Conservation (phyloP, 2,113 vertebrate species). For the Macrotis lagotis region DNA sequence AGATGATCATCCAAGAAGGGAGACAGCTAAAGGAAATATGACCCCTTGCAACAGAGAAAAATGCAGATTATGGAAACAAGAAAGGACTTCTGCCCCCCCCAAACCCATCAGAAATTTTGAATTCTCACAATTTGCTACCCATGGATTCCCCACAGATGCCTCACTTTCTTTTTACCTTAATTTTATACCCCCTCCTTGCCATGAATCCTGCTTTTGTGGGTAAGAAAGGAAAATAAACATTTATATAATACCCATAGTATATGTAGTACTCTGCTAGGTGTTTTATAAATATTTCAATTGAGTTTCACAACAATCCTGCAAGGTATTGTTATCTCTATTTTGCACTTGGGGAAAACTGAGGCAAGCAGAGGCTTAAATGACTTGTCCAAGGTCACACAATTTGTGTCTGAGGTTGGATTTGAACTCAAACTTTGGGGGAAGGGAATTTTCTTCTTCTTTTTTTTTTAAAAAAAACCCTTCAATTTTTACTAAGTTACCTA, state of each 20-base stretch:
- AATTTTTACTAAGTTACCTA: background rate
- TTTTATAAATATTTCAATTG: background rate
- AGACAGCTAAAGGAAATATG: background rate
- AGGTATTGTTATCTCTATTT: background rate
- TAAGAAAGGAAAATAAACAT: background rate
- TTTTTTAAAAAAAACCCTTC: background rate
- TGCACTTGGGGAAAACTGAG: background rate
- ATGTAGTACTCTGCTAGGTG: background rate
- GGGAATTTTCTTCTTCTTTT: background rate
- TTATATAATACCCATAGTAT: background rate
- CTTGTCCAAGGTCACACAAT: background rate
- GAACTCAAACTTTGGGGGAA: background rate
- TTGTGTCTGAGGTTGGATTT: background rate
- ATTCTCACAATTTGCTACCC: background rate
- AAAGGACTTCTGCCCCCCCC: background rate
- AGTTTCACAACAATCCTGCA: background rate
- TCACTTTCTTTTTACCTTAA: background rate
- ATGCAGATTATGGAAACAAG: background rate
- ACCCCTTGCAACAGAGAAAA: background rate
- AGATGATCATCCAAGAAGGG: background rate
- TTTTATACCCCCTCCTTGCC: background rate
- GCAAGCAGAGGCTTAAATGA: background rate
- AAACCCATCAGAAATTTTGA: background rate
- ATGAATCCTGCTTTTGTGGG: background rate
- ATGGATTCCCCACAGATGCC: background rate